Evolutionary conservation across 2,797 vertebrate species (phyloP), one percentile per base, ranked within the genome.

Genomic region (Syngnathus acus): DNA sequence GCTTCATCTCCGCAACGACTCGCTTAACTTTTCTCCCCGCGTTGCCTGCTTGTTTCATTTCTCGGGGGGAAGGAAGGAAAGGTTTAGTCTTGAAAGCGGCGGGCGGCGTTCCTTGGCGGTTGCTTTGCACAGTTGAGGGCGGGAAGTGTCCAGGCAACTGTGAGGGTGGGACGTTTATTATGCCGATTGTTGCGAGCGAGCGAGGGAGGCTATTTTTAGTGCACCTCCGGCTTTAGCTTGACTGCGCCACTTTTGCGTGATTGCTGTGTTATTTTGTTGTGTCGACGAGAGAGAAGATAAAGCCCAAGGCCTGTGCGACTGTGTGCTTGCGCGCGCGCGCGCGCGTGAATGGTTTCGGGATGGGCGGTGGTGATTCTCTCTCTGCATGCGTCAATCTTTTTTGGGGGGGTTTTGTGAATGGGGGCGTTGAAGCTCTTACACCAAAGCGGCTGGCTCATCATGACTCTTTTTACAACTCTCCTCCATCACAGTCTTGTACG

Each of bases 331-430:
- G 26, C 2, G 26, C 26, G 26, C 26, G 23, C 23, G 23, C 23
- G 26, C 26, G 26, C 26, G 85, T 82, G 84, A 84, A 84, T 85
- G 87, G 82, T 64, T 62, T 62, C 76, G 81, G 82, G 83, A 88
- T 89, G 88, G 88, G 88, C 85, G 86, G 88, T 82, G 86, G 85
- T 87, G 82, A 83, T 72, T 82, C 84, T 88, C 85, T 82, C 84
- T 88, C 85, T 86, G 84, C 86, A 88, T 89, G 88, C 88, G 87
- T 89, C 88, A 89, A 83, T 79, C 75, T 84, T 84, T 78, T 83
- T 83, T 78, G n/a, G n/a, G n/a, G n/a, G n/a, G n/a, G n/a, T n/a
- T n/a, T n/a, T n/a, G n/a, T n/a, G n/a, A n/a, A n/a, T 91, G 89
- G 86, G 86, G 85, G 86, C 82, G 82, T 75, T 69, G 67, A 69